Evolutionary conservation across 2,113 vertebrate genomes (phyloP).

Genomic region (Pomatostomus ruficeps): DNA sequence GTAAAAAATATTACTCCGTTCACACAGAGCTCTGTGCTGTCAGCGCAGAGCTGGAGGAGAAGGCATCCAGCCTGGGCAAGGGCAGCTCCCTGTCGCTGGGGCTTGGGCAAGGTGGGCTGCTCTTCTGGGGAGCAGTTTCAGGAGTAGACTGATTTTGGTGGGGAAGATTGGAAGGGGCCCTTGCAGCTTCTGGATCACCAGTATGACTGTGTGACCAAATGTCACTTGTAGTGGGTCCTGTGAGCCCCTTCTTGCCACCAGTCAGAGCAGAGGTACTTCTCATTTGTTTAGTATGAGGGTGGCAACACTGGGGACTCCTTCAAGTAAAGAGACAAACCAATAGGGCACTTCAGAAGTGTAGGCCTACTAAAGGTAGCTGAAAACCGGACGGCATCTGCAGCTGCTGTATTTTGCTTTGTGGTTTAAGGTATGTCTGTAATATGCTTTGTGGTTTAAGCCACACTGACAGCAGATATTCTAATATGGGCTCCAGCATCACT

Average conservation of each 20-base stretch:
- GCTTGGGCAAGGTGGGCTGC: not conserved
- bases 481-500: not conserved
- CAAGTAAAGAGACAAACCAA: not conserved
- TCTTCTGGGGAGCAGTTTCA: not conserved
- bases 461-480: not conserved
- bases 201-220: accelerated
- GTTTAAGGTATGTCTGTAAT: not conserved
- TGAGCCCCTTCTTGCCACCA: not conserved
- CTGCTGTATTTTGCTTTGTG: not conserved
- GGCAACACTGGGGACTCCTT: not conserved
- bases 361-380: not conserved
- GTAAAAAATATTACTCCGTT: not conserved
- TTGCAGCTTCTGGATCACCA: not conserved
- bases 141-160: not conserved
- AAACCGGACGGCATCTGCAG: not conserved
- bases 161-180: not conserved
- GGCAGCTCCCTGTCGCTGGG: accelerated
- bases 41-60: not conserved
- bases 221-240: not conserved
- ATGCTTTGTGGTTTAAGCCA: not conserved
- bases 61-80: not conserved
- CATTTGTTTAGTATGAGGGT: not conserved
- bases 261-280: not conserved
- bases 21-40: accelerated
- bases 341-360: not conserved